Percentiles rank a stretch among this genome's conserved stretches.
phyloP scores from a whole-genome alignment of 1,140 invertebrate species.

The Diuraphis noxia region DNA sequence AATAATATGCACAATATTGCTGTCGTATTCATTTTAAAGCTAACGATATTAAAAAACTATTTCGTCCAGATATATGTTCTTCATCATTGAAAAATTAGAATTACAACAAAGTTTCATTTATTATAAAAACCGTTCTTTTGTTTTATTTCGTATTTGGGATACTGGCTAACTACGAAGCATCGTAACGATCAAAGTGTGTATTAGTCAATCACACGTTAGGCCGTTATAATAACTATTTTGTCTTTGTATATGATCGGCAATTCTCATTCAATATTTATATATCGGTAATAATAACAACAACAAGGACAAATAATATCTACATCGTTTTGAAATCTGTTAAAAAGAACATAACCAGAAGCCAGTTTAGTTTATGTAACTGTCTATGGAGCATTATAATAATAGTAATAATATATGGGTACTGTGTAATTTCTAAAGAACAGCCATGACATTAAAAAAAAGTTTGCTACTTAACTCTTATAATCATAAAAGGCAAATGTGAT shows the following conservation, averaged over 20 bases:
- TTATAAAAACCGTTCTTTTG: not conserved
- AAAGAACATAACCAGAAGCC: slow-evolving; percentile 21
- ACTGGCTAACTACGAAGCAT: not conserved
- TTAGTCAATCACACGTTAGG: not conserved
- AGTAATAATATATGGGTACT: not conserved
- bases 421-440: slow-evolving; percentile 3
- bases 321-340: slow-evolving; percentile 18
- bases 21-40: not conserved
- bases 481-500: slow-evolving; percentile 16
- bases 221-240: not conserved
- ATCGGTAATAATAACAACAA: not conserved
- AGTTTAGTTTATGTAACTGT: slow-evolving; percentile 20
- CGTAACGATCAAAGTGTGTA: not conserved
- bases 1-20: not conserved
- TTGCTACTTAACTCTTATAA: not conserved
- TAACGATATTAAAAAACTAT: not conserved
- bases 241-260: slow-evolving; percentile 3
- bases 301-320: slow-evolving; percentile 17
- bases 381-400: not conserved
- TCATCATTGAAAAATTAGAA: not conserved
- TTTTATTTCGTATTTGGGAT: not conserved
- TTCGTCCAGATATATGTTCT: not conserved
- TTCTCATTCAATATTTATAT: slow-evolving; percentile 11
- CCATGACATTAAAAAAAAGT: slow-evolving; percentile 22
- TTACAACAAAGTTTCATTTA: not conserved